These are phyloP conservation scores for Characodon lateralis DNA, from an alignment of 2,797 vertebrate species.

Conservation along the genomic window DNA sequence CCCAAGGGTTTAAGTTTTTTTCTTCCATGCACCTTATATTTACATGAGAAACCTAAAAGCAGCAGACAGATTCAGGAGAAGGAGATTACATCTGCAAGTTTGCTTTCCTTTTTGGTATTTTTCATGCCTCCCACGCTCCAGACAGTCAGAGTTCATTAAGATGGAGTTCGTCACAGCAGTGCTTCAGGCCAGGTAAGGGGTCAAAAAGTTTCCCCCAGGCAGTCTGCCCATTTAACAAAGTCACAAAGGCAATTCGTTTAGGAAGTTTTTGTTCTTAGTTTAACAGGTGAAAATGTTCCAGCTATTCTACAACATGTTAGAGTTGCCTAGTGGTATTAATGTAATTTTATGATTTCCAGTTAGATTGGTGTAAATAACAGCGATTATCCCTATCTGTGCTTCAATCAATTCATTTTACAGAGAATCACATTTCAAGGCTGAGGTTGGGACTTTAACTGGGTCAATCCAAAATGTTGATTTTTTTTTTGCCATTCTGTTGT, in stretches of 20 bases:
- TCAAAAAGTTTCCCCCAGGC: constrained; percentile 53
- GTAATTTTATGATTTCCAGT: not conserved
- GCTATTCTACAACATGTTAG: not conserved
- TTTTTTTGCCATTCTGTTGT: not conserved
- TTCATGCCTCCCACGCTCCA: constrained; percentile 53
- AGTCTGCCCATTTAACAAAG: constrained; percentile 26
- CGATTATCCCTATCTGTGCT: not conserved
- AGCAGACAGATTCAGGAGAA: constrained; percentile 49
- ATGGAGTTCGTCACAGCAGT: constrained; percentile 41
- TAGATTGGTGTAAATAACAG: not conserved
- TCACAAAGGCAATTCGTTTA: constrained; percentile 6
- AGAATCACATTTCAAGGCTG: not conserved
- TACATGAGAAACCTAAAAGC: constrained; percentile 51
- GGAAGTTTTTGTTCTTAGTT: not conserved
- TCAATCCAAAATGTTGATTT: not conserved
- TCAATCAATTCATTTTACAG: not conserved
- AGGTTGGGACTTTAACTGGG: not conserved
- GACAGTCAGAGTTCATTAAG: constrained; percentile 62
- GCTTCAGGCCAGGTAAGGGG: constrained; percentile 44
- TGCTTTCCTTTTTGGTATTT: constrained; percentile 46
- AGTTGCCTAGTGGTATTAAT: not conserved
- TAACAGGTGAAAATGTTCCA: not conserved
- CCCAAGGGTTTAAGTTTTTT: constrained; percentile 43
- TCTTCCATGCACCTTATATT: constrained; percentile 40
- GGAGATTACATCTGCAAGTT: constrained; percentile 61